Base-by-base conservation (phyloP, 2,888 invertebrate genomes). In the Encarsia formosa region DNA sequence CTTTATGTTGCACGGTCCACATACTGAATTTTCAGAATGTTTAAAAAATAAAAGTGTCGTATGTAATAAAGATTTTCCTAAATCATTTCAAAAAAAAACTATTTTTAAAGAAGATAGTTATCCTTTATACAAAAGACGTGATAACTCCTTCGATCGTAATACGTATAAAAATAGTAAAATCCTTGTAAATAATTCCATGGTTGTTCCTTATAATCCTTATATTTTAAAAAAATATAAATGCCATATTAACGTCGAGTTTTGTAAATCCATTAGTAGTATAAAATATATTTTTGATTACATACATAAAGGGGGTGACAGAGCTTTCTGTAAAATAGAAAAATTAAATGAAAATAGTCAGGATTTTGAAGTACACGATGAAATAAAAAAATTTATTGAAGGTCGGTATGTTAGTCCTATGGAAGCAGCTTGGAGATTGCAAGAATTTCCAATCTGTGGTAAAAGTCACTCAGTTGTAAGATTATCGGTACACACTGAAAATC, bases 241-340 rank as follows among this genome's bases (percentile, higher is more conserved):
- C 40, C 55, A 59, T 31, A 56, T 59, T n/a, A 56, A 57, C 42
- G 55, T 59, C 38, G 54, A 59, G 40, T 56, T 49, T 47, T 57
- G 59, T 52, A 53, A 52, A 43, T 55, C 42, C 1, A 44, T 59
- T 11, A 51, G 48, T 39, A 52, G 54, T 19, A 52, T n/a, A n/a
- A n/a, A n/a, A n/a, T n/a, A n/a, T n/a, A n/a, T n/a, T n/a, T n/a
- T n/a, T n/a, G n/a, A n/a, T n/a, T n/a, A n/a, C n/a, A n/a, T n/a
- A n/a, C n/a, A n/a, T n/a, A n/a, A n/a, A n/a, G n/a, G n/a, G n/a
- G n/a, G n/a, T n/a, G n/a, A 24, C 6, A 56, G n/a, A n/a, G n/a
- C n/a, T n/a, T n/a, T n/a, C n/a, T n/a, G n/a, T n/a, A n/a, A n/a
- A n/a, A n/a, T n/a, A 57, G 47, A 53, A 59, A 18, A 55, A 52